Evolutionary conservation across 2,888 invertebrate species (phyloP).

Genomic region (Nemurella pictetii): DNA sequence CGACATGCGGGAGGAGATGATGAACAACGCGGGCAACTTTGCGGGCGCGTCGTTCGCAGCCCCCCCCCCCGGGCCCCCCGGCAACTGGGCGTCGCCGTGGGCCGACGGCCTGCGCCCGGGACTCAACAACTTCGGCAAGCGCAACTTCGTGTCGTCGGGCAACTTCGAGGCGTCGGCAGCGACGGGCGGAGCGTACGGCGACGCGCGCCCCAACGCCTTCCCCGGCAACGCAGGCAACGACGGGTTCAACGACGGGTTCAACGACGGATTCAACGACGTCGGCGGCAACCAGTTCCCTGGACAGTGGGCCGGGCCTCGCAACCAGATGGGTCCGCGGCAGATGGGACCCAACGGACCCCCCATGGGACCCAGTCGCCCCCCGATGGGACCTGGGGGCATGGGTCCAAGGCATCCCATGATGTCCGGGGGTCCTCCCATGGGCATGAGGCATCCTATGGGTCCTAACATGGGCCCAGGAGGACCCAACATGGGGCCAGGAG

Average conservation of each 20-base stretch:
- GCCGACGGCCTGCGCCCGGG: constrained; percentile 4
- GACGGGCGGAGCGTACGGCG: background rate
- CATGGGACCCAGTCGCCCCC: background rate
- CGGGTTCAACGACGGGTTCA: background rate
- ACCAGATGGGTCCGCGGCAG: constrained; percentile 14
- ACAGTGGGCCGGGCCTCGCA: background rate
- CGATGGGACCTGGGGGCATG: background rate
- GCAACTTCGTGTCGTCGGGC: constrained; percentile 23
- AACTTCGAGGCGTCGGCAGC: background rate
- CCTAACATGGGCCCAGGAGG: background rate
- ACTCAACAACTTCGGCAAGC: constrained; percentile 17
- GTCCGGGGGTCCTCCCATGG: constrained; percentile 5
- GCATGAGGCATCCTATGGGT: background rate
- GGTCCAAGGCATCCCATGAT: background rate
- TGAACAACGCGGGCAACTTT: background rate
- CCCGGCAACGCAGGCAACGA: background rate
- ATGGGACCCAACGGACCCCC: constrained; percentile 15
- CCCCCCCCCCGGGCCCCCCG: background rate
- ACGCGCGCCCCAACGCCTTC: background rate
- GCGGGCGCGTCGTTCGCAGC: background rate
- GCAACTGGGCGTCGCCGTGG: background rate
- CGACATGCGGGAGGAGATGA: constrained; percentile 29
- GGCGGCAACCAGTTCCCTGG: background rate
- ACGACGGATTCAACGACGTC: background rate
- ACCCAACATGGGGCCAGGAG: constrained; percentile 7